These are phyloP conservation scores for Osmerus eperlanus DNA, from an alignment of 2,113 vertebrate genomes.

Conservation along the genomic window DNA sequence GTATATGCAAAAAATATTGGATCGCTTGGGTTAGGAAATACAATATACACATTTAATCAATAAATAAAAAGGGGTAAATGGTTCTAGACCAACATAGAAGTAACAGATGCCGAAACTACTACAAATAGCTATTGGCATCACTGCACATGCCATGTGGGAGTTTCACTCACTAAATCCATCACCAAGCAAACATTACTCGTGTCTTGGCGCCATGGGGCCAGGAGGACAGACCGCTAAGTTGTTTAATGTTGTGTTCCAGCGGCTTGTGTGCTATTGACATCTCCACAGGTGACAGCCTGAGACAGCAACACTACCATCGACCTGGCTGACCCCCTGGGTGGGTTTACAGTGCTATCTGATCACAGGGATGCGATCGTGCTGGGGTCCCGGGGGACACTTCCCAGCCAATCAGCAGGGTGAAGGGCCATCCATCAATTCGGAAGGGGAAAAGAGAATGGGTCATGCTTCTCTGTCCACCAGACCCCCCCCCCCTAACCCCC, in stretches of 20 bases:
- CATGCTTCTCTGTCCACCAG: constrained; percentile 36
- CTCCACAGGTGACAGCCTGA: constrained; percentile 26
- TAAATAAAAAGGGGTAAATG: too few relatives aligned
- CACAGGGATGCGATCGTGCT: neutral
- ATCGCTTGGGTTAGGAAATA: too few relatives aligned
- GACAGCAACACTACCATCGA: constrained; percentile 42
- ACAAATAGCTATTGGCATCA: too few relatives aligned
- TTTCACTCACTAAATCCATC: neutral
- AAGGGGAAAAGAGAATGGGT: neutral
- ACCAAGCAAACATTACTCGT: neutral
- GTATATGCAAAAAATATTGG: too few relatives aligned
- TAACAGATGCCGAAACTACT: too few relatives aligned
- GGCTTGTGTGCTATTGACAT: constrained; percentile 35
- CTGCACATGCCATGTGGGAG: too few relatives aligned
- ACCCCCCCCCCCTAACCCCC: neutral
- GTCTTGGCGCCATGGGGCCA: too few relatives aligned
- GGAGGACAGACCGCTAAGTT: constrained; percentile 6
- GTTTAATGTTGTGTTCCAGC: constrained; percentile 5
- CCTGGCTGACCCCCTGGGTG: constrained; percentile 19
- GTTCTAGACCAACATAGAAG: too few relatives aligned
- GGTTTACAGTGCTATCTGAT: neutral
- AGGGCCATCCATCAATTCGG: constrained; percentile 22
- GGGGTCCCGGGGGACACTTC: constrained; percentile 14
- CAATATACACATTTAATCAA: too few relatives aligned
- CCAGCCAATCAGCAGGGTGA: constrained; percentile 19